Evolutionary conservation across 1,140 invertebrate species (phyloP).

Genomic region (Aricia agestis): DNA sequence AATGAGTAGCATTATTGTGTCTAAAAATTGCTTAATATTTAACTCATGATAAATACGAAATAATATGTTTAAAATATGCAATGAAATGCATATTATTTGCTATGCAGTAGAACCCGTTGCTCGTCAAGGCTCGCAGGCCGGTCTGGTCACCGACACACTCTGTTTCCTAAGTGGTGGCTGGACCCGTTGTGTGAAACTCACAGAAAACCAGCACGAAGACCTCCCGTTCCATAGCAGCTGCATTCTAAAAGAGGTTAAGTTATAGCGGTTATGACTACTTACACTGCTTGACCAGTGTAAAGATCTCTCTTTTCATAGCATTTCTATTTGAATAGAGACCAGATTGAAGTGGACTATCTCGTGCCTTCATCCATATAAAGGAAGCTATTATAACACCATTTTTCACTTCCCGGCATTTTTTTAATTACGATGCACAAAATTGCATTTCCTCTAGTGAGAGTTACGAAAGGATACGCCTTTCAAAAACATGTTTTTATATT

Average conservation of each 20-base stretch:
- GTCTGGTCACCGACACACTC: conserved; percentile 52
- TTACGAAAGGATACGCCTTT: background rate
- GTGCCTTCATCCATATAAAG: background rate
- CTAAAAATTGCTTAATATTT: too few relatives aligned
- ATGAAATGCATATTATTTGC: background rate
- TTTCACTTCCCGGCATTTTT: conserved; percentile 4
- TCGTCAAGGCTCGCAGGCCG: conserved; percentile 47
- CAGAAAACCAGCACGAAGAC: background rate
- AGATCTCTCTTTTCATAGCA: background rate
- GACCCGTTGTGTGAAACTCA: conserved; percentile 35
- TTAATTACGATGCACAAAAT: conserved; percentile 5
- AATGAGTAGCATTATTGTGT: too few relatives aligned
- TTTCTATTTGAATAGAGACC: background rate
- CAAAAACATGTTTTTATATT: background rate
- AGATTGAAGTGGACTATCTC: background rate
- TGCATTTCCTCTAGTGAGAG: conserved; percentile 1
- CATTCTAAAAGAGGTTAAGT: background rate
- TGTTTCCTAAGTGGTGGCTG: conserved; percentile 38
- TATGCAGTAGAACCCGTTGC: background rate
- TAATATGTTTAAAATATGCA: background rate
- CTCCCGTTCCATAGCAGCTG: background rate
- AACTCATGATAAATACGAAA: too few relatives aligned
- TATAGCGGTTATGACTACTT: background rate
- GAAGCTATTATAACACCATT: conserved; percentile 6
- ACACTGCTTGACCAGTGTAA: background rate